Conservation (phyloP, 2,888 invertebrate species). For the Toxonevra muliebris region DNA sequence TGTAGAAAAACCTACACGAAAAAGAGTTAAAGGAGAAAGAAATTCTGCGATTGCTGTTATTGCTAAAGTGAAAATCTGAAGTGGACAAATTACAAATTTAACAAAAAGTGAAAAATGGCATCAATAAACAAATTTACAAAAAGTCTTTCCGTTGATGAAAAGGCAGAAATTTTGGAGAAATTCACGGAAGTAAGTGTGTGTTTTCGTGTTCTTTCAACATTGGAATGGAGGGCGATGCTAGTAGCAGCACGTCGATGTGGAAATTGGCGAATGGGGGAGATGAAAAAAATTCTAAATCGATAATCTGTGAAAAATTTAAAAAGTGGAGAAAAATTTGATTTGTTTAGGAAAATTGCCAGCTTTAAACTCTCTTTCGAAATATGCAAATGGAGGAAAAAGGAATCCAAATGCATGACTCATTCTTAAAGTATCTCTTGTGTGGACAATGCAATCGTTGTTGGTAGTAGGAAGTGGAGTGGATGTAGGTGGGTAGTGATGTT, state of each 20-base stretch:
- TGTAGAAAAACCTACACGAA: conserved; percentile 3
- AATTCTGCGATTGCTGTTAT: conserved; percentile 11
- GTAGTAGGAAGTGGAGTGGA: conserved; percentile 18
- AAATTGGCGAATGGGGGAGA: too few relatives aligned
- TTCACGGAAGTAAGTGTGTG: conserved; percentile 74
- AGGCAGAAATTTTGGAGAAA: conserved; percentile 79
- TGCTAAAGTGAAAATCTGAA: conserved; percentile 9
- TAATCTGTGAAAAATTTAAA: too few relatives aligned
- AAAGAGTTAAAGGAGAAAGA: conserved; percentile 8
- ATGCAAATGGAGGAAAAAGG: too few relatives aligned
- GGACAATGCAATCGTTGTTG: too few relatives aligned
- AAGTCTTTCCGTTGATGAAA: conserved; percentile 70
- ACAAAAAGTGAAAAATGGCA: conserved; percentile 49
- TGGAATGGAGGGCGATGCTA: too few relatives aligned
- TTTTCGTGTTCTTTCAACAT: neutral
- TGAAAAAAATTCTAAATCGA: too few relatives aligned
- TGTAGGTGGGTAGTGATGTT: conserved; percentile 8
- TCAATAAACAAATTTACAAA: conserved; percentile 62
- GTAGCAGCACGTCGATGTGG: neutral
- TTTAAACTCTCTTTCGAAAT: too few relatives aligned
- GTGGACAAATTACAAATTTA: conserved; percentile 6
- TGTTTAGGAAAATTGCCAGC: too few relatives aligned
- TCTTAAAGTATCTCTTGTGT: too few relatives aligned
- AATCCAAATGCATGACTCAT: too few relatives aligned
- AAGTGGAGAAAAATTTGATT: too few relatives aligned